A percentile compares a stretch with the other conserved stretches of the same genome.
Evolutionary conservation across 2,797 vertebrate species (phyloP).

Genomic region (Melanotaenia nigrans): DNA sequence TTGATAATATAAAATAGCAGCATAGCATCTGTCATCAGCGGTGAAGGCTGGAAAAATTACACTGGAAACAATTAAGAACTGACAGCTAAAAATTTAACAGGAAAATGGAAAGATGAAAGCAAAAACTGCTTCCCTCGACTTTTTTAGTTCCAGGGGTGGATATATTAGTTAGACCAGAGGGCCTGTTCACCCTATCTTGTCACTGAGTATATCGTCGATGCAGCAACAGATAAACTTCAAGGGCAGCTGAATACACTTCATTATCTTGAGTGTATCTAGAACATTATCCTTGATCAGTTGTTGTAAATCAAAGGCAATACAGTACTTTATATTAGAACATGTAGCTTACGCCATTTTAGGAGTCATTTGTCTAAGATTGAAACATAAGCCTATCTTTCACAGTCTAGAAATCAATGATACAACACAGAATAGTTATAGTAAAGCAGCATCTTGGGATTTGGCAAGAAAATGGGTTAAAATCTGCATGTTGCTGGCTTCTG

Average conservation of each 20-base stretch:
- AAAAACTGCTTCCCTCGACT: conserved; percentile 66
- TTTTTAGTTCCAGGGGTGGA: conserved; percentile 57
- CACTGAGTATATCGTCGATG: conserved; percentile 61
- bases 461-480: conserved; percentile 62
- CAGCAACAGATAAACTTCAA: conserved; percentile 69
- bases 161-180: conserved; percentile 63
- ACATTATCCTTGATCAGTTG: conserved; percentile 49
- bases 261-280: conserved; percentile 60
- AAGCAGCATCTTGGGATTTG: conserved; percentile 25
- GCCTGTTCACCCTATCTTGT: conserved; percentile 56
- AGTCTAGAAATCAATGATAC: conserved; percentile 42
- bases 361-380: conserved; percentile 39
- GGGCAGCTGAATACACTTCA: conserved; percentile 66
- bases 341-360: conserved; percentile 31
- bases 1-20: conserved; percentile 65
- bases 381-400: conserved; percentile 24
- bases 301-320: conserved; percentile 53
- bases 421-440: conserved; percentile 39
- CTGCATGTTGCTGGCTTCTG: conserved; percentile 53
- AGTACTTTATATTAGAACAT: conserved; percentile 42
- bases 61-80: conserved; percentile 72
- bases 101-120: conserved; percentile 69
- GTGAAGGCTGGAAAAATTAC: conserved; percentile 70
- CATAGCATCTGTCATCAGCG: conserved; percentile 55
- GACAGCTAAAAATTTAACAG: conserved; percentile 66